Conservation (phyloP, 2,888 invertebrate genomes). For the Glaucopsyche alexis region DNA sequence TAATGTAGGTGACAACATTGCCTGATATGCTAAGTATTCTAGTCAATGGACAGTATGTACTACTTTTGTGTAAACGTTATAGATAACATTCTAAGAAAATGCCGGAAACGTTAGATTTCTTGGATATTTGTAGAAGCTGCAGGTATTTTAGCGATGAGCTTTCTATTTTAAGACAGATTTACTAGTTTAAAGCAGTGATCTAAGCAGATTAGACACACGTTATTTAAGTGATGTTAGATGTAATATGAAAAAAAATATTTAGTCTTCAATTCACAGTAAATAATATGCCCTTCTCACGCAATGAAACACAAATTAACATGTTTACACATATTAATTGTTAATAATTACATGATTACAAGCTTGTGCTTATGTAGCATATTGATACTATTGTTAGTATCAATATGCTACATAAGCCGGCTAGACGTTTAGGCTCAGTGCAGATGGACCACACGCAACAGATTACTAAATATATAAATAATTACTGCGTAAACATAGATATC, state of each 20-base stretch:
- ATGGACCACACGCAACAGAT: too few relatives aligned
- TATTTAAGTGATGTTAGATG: background rate
- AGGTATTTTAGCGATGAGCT: background rate
- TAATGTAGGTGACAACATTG: constrained; percentile 56
- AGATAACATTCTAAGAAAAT: background rate
- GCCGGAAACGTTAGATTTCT: background rate
- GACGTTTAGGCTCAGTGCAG: background rate
- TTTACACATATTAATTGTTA: constrained; percentile 1
- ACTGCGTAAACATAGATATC: too few relatives aligned
- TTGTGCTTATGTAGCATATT: too few relatives aligned
- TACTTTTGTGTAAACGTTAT: background rate
- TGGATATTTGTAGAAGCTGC: too few relatives aligned
- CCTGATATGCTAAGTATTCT: constrained; percentile 30
- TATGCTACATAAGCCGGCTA: background rate
- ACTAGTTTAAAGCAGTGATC: background rate
- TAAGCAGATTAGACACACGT: too few relatives aligned
- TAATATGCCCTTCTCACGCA: constrained; percentile 18
- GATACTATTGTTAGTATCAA: background rate
- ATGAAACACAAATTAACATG: constrained; percentile 1
- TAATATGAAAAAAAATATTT: constrained; percentile 1
- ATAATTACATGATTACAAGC: constrained; percentile 14
- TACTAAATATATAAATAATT: too few relatives aligned
- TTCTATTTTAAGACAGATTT: background rate
- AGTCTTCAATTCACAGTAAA: background rate
- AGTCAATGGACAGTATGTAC: background rate